Evolutionary conservation across 2,797 vertebrate genomes (phyloP).

Genomic region (Sebastiscus tertius): DNA sequence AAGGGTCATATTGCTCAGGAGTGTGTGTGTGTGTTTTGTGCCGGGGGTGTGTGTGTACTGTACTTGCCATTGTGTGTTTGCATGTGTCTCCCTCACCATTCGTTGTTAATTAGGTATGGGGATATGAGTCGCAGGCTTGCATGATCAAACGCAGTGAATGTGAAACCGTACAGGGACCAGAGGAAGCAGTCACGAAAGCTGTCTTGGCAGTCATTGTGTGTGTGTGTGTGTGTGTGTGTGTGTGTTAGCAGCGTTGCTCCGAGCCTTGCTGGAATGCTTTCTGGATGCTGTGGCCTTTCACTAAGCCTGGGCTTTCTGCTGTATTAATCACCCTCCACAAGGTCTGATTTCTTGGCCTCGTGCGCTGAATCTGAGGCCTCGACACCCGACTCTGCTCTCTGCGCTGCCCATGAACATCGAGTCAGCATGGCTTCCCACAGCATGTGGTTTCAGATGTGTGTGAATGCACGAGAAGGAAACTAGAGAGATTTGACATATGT

Average conservation of each 20-base stretch:
- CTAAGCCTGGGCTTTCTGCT: constrained; percentile 67
- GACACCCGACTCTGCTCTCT: constrained; percentile 54
- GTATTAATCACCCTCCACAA: constrained; percentile 72
- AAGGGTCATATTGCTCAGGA: constrained; percentile 51
- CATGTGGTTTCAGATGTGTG: constrained; percentile 59
- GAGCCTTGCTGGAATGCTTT: constrained; percentile 65
- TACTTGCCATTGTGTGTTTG: constrained; percentile 39
- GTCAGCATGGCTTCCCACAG: constrained; percentile 72
- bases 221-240: constrained; percentile 8
- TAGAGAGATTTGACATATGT: constrained; percentile 45
- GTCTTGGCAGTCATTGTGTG: constrained; percentile 49
- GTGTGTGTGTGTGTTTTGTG: constrained; percentile 12
- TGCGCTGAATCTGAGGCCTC: constrained; percentile 49
- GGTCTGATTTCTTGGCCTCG: constrained; percentile 75
- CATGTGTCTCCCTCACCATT: constrained; percentile 58
- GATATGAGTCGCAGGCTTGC: constrained; percentile 61
- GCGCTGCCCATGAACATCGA: constrained; percentile 45
- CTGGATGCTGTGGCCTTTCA: constrained; percentile 70
- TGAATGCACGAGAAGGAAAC: constrained; percentile 52
- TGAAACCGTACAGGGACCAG: constrained; percentile 63
- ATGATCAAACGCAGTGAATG: constrained; percentile 67
- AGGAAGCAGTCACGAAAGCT: constrained; percentile 63
- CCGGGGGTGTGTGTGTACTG: neutral
- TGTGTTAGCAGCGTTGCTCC: constrained; percentile 23
- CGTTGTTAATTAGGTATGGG: constrained; percentile 70